Evolutionary conservation across 2,888 invertebrate species (phyloP).

Genomic region (Phaedon cochleariae): DNA sequence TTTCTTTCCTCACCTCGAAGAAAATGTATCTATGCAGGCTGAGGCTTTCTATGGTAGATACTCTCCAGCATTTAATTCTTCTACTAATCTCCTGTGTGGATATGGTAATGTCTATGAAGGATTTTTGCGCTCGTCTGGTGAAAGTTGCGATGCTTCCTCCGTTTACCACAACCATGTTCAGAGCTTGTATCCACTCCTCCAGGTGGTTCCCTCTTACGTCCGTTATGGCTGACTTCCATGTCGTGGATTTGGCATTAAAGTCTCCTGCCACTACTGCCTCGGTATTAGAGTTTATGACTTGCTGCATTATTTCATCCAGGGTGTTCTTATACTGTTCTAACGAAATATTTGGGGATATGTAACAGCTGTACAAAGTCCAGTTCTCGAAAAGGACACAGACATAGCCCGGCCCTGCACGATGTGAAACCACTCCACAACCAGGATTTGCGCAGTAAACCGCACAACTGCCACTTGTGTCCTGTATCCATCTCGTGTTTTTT

Average conservation of each 20-base stretch:
- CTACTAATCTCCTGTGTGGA: too few species aligned
- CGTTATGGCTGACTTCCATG: neutral
- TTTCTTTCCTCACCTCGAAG: too few species aligned
- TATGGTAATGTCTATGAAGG: too few species aligned
- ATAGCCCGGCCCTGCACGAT: neutral
- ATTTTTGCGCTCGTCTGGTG: too few species aligned
- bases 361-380: neutral
- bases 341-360: neutral
- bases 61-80: too few species aligned
- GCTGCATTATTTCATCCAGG: neutral
- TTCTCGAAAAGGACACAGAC: neutral
- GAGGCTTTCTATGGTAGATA: neutral
- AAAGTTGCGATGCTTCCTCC: too few species aligned
- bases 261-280: too few species aligned
- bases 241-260: too few species aligned
- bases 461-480: neutral
- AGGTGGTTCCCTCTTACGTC: neutral
- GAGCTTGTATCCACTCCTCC: slow-evolving; percentile 3
- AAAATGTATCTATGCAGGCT: slow-evolving; percentile 5
- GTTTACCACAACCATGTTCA: too few species aligned
- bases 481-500: neutral
- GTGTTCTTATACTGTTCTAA: neutral
- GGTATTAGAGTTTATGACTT: neutral
- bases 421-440: neutral
- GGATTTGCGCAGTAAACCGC: neutral